Evolutionary conservation across 1,140 invertebrate species (phyloP).

Genomic region (Rhopalosiphum maidis): DNA sequence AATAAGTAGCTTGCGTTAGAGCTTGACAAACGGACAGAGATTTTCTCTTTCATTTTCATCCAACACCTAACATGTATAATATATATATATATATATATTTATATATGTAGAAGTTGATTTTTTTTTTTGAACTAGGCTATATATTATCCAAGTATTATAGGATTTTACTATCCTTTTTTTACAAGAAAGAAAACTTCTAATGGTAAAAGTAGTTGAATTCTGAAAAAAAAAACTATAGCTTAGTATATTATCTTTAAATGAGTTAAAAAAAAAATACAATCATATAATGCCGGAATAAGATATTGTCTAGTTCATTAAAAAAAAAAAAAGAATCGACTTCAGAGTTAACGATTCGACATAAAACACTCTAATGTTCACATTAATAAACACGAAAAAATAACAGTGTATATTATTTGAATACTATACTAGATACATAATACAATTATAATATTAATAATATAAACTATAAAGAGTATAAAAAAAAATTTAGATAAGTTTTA

Average conservation of each 20-base stretch:
- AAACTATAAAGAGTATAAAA: not conserved
- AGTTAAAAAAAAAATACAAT: constrained; percentile 12
- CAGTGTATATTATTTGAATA: not conserved
- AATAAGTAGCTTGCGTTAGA: not conserved
- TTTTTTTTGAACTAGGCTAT: not conserved
- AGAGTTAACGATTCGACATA: not conserved
- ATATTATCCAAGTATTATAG: not conserved
- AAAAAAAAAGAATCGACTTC: not conserved
- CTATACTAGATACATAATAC: not conserved
- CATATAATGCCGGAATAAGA: constrained; percentile 1
- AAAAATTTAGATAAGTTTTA: not conserved
- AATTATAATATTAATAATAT: not conserved
- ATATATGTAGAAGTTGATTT: not conserved
- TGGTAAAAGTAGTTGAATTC: constrained; percentile 4
- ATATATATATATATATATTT: too few species aligned
- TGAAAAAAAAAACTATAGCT: not conserved
- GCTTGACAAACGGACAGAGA: not conserved
- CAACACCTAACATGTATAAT: not conserved
- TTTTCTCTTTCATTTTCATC: constrained; percentile 5
- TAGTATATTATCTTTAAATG: not conserved
- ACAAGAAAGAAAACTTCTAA: not conserved
- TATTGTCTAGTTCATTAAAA: not conserved
- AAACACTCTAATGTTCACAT: not conserved
- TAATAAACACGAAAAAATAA: not conserved
- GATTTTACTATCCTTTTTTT: not conserved